Evolutionary conservation across 1,140 invertebrate species (phyloP).

Genomic region (Leptinotarsa texana): DNA sequence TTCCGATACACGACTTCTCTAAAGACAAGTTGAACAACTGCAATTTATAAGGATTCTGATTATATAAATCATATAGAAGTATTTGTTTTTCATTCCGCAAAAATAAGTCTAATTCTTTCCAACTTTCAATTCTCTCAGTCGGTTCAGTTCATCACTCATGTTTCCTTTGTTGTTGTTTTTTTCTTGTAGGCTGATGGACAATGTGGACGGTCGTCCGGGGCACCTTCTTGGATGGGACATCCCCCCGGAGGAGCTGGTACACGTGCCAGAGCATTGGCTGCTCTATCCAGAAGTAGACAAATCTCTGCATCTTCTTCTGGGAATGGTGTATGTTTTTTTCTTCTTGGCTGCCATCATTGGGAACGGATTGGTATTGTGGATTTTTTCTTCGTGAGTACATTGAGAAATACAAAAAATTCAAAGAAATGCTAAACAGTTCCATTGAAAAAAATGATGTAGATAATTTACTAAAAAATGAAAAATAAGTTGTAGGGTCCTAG

Average conservation of each 20-base stretch:
- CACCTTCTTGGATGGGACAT: slow-evolving; percentile 72
- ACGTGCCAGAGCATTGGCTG: slow-evolving; percentile 83
- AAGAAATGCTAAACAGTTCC: too few species aligned
- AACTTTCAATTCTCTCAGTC: background rate
- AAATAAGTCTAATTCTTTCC: background rate
- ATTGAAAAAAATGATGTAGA: too few species aligned
- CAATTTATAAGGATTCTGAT: too few species aligned
- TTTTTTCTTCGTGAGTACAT: slow-evolving; percentile 67
- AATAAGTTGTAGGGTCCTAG: too few species aligned
- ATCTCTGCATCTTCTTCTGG: slow-evolving; percentile 79
- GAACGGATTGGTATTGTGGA: slow-evolving; percentile 87
- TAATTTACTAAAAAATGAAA: too few species aligned
- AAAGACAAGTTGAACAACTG: too few species aligned
- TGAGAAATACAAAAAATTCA: too few species aligned
- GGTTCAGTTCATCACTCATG: background rate
- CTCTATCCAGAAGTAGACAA: slow-evolving; percentile 78
- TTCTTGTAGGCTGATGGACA: slow-evolving; percentile 30
- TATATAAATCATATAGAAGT: too few species aligned
- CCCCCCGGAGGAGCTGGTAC: slow-evolving; percentile 70
- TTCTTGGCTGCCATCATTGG: slow-evolving; percentile 78
- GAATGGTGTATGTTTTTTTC: slow-evolving; percentile 77
- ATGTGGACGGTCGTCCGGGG: background rate
- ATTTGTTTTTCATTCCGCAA: too few species aligned
- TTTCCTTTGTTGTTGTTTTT: background rate
- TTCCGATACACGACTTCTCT: too few species aligned